Evolutionary conservation across 1,140 invertebrate genomes (phyloP), one percentile per base, ranked within the genome.

Genomic region (Plectus sambesii): DNA sequence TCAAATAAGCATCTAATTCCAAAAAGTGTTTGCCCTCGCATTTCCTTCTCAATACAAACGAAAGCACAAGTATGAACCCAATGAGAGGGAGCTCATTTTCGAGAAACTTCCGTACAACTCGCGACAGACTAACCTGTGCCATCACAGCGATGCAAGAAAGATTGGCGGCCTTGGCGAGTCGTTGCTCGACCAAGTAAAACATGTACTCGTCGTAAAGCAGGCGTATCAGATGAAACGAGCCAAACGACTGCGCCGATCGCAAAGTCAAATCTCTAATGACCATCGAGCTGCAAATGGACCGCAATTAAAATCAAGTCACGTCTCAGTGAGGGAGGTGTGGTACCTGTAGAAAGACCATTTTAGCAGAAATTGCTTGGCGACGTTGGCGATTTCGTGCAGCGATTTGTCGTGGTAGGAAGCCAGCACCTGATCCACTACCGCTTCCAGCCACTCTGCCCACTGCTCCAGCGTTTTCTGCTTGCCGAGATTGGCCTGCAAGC

Each of bases 301-400:
- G 30, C 26, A 57, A 9, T 2, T 3, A 12, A 33, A 22, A 29
- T 52, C 4, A 19, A 4, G 5, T 61, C 38, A 12, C 22, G 9
- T 29, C 9, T 9, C 19, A 23, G 39, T n/a, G 44, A 29, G 33
- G 38, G 8, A 24, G 24, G 2, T 2, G 38, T 15, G 42, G 47
- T 73, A 85, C 80, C 85, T 89, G 73, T 96, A 98, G 77, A 96
- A 98, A 49, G 87, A 93, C 93, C 93, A 98, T 73, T 96, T 93
- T 27, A 97, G 79, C 47, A 98, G 76, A 75, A 99, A 92, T 69
- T 94, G 85, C 24, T 85, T 9, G 84, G 50, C 42, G 20, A 47
- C 41, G 15, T 52, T 25, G 9, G 58, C 23, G 48, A 56, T 37
- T 36, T 42, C 51, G 27, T 45, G 69, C 42, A 37, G 70, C 86